These are phyloP conservation scores for Pseudococcus longispinus DNA, from an alignment of 2,888 invertebrate genomes.

Conservation along the genomic window DNA sequence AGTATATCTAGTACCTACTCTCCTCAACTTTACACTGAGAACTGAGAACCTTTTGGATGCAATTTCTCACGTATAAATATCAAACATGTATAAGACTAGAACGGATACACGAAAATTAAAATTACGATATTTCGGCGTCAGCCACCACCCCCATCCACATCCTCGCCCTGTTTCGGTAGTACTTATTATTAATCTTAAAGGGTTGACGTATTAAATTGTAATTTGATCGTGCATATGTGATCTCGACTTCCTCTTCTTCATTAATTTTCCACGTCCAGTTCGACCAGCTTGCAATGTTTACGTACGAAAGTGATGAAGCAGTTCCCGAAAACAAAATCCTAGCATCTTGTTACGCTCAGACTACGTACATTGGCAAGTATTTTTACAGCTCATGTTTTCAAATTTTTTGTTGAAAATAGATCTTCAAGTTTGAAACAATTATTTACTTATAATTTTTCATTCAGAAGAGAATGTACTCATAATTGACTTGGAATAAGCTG, in stretches of 20 bases:
- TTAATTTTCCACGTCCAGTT: not conserved
- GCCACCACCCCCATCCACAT: too few species aligned
- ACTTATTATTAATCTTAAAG: not conserved
- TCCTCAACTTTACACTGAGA: not conserved
- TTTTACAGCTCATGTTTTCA: too few species aligned
- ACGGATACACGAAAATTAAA: not conserved
- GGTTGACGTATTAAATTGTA: not conserved
- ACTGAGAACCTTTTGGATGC: slow-evolving; percentile 9
- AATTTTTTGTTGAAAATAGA: too few species aligned
- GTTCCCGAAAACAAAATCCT: too few species aligned
- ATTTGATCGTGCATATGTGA: not conserved
- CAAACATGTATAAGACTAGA: not conserved
- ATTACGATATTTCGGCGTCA: not conserved
- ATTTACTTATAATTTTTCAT: too few species aligned
- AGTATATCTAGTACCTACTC: not conserved
- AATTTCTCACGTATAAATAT: slow-evolving; percentile 8
- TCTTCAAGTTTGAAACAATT: too few species aligned
- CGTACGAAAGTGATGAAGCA: too few species aligned
- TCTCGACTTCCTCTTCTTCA: not conserved
- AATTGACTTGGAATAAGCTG: too few species aligned
- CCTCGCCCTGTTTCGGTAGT: not conserved
- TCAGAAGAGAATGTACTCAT: too few species aligned
- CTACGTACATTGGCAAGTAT: too few species aligned
- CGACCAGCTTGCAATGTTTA: not conserved
- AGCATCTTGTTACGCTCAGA: too few species aligned